phyloP scores from a whole-genome alignment of 2,113 vertebrate species.

The mouse (Mus musculus) region GRCm39 chr5:141882501-141883000 shows the following conservation, averaged over 20 bases:
- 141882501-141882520: neutral
- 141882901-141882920: neutral
- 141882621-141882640: neutral
- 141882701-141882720: neutral
- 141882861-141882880: neutral
- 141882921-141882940: neutral
- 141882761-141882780: neutral
- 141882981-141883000: too few species aligned
- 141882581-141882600: neutral
- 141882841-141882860: neutral
- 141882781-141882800: neutral
- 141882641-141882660: neutral
- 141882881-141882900: neutral
- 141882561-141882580: neutral
- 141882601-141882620: neutral
- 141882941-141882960: neutral
- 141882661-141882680: too few species aligned
- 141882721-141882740: neutral
- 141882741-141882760: too few species aligned
- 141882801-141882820: neutral
- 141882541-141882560: neutral
- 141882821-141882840: neutral
- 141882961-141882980: neutral
- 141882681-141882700: neutral
- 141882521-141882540: neutral